These are phyloP conservation scores for Macropodus opercularis DNA, from an alignment of 2,797 vertebrate genomes.

Conservation along the genomic window DNA sequence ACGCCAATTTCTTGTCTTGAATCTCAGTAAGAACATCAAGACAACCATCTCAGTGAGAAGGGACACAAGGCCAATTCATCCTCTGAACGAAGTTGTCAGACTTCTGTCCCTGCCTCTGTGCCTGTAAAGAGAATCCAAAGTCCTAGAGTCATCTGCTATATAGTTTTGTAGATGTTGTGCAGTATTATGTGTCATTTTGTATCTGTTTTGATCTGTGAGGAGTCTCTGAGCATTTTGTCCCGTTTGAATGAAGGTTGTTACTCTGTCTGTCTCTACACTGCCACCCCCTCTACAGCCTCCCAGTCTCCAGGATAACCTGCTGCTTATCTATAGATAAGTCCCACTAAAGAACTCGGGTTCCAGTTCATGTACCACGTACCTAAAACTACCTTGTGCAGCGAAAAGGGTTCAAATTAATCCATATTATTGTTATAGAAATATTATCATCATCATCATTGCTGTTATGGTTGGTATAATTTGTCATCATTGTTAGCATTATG, in stretches of 20 bases:
- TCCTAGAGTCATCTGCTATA: constrained; percentile 44
- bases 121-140: constrained; percentile 50
- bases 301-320: constrained; percentile 26
- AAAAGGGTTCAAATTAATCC: constrained; percentile 75
- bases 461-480: constrained; percentile 88
- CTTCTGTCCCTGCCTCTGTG: constrained; percentile 52
- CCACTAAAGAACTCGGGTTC: constrained; percentile 53
- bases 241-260: constrained; percentile 50
- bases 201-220: constrained; percentile 49
- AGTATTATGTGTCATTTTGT: constrained; percentile 56
- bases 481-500: constrained; percentile 87
- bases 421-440: constrained; percentile 82
- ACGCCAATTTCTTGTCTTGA: neutral
- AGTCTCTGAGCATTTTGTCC: constrained; percentile 53
- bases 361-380: constrained; percentile 84
- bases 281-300: constrained; percentile 43
- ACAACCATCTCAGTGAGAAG: constrained; percentile 16
- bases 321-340: constrained; percentile 20
- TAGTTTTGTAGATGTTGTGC: constrained; percentile 52
- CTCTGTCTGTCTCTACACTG: constrained; percentile 71
- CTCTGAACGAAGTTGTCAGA: constrained; percentile 36
- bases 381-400: constrained; percentile 79
- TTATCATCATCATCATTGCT: constrained; percentile 84
- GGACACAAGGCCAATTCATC: constrained; percentile 37
- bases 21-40: neutral